Base-by-base conservation (phyloP, 2,797 vertebrate genomes). In the Coregonus sp. region DNA sequence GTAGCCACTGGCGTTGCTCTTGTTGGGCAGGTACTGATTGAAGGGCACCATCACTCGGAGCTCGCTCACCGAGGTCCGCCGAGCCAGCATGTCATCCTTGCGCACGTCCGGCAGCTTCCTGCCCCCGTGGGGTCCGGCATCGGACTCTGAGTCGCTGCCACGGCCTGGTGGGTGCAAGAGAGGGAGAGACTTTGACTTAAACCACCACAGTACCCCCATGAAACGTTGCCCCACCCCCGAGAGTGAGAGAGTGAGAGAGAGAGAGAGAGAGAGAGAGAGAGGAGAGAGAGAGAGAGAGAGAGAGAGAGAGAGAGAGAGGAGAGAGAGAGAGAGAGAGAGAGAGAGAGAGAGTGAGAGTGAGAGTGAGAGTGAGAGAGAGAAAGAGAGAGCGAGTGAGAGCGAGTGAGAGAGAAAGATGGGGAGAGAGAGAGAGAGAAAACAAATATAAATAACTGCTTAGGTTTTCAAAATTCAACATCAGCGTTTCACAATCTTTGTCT, bases 11-110 rank as follows among this genome's bases (percentile, higher is more conserved):
- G 97, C 97, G 91, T 99, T 99, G 90, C 94, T 97, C 89, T 95
- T 98, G 92, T 98, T 99, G 0, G 98, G 98, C 84, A 99, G 96
- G 93, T 98, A 99, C 91, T 99, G 98, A 91, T 99, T 99, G 86
- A 99, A 99, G 89, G 98, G 98, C 94, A 99, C 94, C 80, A 94
- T 93, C 75, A 95, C 95, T 51, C 96, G 96, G 1, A 91, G 96
- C 90, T 99, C 98, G 20, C 95, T 97, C 0, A 95, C 94, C 4
- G 97, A 98, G 4, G 97, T 96, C 81, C 98, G 92, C 31, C 98
- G 92, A 0, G 97, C 96, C 82, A 96, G 90, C 98, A 99, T 99
- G 89, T 99, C 98, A 74, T 99, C 98, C 85, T 97, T 98, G 65
- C 96, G 96, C 78, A 99, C 92, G 52, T 99, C 98, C 0, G 97